phyloP scores from a whole-genome alignment of 2,888 invertebrate genomes.

The Conistra vaccinii region DNA sequence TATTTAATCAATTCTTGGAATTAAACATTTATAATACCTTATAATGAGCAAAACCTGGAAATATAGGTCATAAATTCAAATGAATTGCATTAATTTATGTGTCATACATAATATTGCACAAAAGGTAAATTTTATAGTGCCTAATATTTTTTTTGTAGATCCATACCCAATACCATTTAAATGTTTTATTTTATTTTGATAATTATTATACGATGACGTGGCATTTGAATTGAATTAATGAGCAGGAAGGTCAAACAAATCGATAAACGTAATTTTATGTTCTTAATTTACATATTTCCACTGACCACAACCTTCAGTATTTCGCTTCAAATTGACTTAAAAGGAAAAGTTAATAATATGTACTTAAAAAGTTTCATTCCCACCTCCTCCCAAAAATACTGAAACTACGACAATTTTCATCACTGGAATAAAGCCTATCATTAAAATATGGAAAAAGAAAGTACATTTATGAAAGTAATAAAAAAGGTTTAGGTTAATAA shows the following conservation, averaged over 20 bases:
- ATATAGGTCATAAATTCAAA: background rate
- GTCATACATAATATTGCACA: background rate
- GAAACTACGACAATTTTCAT: background rate
- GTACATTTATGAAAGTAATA: background rate
- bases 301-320: background rate
- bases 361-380: background rate
- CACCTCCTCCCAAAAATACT: background rate
- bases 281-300: background rate
- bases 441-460: background rate
- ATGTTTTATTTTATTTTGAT: background rate
- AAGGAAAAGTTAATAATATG: background rate
- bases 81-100: conserved; percentile 1
- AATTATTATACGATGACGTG: background rate
- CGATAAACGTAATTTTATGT: background rate
- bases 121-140: background rate
- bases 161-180: background rate
- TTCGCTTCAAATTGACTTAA: background rate
- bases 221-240: background rate
- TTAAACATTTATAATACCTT: background rate
- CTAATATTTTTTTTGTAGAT: background rate
- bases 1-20: conserved; percentile 8
- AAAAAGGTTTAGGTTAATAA: background rate
- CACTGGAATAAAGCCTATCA: background rate
- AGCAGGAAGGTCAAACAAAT: conserved; percentile 21
- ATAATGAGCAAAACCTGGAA: background rate